These are phyloP conservation scores for Melangyna quadrimaculata DNA, from an alignment of 2,888 invertebrate species.

Conservation along the genomic window DNA sequence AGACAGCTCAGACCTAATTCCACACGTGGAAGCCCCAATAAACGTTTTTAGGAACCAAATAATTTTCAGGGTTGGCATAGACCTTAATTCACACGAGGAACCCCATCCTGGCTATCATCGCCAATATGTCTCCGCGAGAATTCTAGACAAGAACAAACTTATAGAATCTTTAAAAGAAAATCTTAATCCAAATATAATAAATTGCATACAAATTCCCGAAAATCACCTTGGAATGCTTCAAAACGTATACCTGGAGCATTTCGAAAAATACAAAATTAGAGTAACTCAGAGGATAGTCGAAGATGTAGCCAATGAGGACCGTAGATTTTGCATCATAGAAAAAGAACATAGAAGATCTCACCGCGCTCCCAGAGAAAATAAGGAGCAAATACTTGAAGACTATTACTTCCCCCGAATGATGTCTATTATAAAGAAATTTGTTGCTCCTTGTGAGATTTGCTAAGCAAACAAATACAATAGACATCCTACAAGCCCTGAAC, in stretches of 20 bases:
- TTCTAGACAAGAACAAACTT: not conserved
- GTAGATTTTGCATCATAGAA: constrained; percentile 24
- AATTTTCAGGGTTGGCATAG: not conserved
- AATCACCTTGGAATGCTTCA: constrained; percentile 27
- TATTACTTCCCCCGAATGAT: constrained; percentile 33
- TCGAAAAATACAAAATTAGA: not conserved
- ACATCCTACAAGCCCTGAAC: too few relatives aligned
- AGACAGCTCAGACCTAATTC: too few relatives aligned
- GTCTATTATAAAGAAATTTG: constrained; percentile 17
- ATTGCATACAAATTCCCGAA: constrained; percentile 38
- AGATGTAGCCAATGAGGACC: too few relatives aligned
- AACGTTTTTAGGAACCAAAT: constrained; percentile 12
- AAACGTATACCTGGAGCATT: constrained; percentile 6
- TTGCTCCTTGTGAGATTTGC: constrained; percentile 20
- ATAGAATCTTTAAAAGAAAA: not conserved
- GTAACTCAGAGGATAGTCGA: constrained; percentile 40
- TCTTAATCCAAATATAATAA: not conserved
- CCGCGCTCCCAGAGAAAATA: constrained; percentile 11
- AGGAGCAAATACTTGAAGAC: too few relatives aligned
- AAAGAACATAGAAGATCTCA: constrained; percentile 40
- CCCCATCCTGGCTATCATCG: constrained; percentile 1
- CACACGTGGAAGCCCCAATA: too few relatives aligned
- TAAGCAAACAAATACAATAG: constrained; percentile 34
- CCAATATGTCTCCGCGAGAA: not conserved
- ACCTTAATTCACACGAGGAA: not conserved